A percentile compares a stretch with the other conserved stretches of the same genome.
phyloP scores from a whole-genome alignment of 2,888 invertebrate genomes.

The Axea sp. region DNA sequence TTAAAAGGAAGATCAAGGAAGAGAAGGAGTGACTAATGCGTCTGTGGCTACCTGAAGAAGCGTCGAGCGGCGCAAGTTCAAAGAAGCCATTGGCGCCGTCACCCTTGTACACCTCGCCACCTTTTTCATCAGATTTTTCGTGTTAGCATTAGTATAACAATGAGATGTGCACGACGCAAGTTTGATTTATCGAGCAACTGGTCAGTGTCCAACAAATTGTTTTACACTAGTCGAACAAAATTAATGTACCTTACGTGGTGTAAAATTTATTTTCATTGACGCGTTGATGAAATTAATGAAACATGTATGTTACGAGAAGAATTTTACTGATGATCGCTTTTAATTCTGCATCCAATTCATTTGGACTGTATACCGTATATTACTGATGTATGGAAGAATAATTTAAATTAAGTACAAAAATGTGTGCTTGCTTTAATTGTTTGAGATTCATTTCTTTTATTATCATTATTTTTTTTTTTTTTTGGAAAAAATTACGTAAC shows the following conservation, averaged over 20 bases:
- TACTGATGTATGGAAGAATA: too few relatives aligned
- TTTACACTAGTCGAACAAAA: constrained; percentile 34
- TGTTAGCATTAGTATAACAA: constrained; percentile 56
- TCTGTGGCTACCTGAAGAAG: constrained; percentile 79
- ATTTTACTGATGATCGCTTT: too few relatives aligned
- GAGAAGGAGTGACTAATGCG: constrained; percentile 79
- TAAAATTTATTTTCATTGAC: constrained; percentile 2
- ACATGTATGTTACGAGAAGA: too few relatives aligned
- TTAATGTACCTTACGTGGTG: constrained; percentile 14
- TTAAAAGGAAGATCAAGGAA: constrained; percentile 64
- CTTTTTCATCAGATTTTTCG: constrained; percentile 64
- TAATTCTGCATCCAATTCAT: too few relatives aligned
- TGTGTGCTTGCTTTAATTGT: too few relatives aligned
- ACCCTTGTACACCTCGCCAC: constrained; percentile 68
- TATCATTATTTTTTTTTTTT: too few relatives aligned
- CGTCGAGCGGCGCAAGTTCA: constrained; percentile 75
- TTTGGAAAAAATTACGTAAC: too few relatives aligned
- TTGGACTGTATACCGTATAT: too few relatives aligned
- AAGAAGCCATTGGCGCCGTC: constrained; percentile 79
- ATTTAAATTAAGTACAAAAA: too few relatives aligned
- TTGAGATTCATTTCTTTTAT: too few relatives aligned
- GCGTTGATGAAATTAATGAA: background rate
- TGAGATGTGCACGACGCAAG: constrained; percentile 37
- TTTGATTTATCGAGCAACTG: constrained; percentile 40
- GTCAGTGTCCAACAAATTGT: constrained; percentile 48